Conservation (phyloP, 2,888 invertebrate species). For the Scaptomyza parva region DNA sequence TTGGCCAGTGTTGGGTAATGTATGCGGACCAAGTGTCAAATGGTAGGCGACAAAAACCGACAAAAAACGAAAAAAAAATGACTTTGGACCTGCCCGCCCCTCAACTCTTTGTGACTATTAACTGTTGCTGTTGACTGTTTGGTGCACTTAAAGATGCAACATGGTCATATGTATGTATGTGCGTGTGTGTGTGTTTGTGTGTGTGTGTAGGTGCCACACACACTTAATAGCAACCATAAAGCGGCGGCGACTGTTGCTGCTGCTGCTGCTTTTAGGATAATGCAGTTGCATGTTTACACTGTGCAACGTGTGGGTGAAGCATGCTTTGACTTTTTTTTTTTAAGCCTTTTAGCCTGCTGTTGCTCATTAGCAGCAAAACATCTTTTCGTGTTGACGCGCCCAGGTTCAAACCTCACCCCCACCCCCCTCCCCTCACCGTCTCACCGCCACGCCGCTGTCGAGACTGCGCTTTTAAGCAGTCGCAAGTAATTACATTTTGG, state of each 20-base stretch:
- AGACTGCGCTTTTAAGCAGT: too few relatives aligned
- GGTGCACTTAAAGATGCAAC: slow-evolving; percentile 48
- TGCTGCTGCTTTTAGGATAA: slow-evolving; percentile 62
- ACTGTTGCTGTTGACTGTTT: slow-evolving; percentile 17
- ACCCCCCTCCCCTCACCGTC: not conserved
- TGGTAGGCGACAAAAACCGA: slow-evolving; percentile 65
- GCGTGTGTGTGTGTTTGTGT: slow-evolving; percentile 70
- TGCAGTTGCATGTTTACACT: slow-evolving; percentile 81
- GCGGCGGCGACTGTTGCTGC: slow-evolving; percentile 26
- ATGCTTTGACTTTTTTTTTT: not conserved
- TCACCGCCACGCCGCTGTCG: too few relatives aligned
- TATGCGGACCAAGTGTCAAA: slow-evolving; percentile 59
- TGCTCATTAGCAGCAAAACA: slow-evolving; percentile 67
- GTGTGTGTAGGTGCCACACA: slow-evolving; percentile 75
- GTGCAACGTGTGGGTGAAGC: slow-evolving; percentile 73
- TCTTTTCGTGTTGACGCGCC: slow-evolving; percentile 67
- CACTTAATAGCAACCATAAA: slow-evolving; percentile 74
- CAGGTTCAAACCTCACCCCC: slow-evolving; percentile 36
- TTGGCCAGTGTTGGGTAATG: slow-evolving; percentile 54
- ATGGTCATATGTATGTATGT: slow-evolving; percentile 56
- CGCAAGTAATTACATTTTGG: slow-evolving; percentile 74
- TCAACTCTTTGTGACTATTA: slow-evolving; percentile 26
- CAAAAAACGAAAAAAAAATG: slow-evolving; percentile 37
- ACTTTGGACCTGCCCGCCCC: slow-evolving; percentile 55
- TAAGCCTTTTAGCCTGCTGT: slow-evolving; percentile 13